These are phyloP conservation scores for Coleophora flavipennella DNA, from an alignment of 2,888 invertebrate genomes.

Conservation along the genomic window DNA sequence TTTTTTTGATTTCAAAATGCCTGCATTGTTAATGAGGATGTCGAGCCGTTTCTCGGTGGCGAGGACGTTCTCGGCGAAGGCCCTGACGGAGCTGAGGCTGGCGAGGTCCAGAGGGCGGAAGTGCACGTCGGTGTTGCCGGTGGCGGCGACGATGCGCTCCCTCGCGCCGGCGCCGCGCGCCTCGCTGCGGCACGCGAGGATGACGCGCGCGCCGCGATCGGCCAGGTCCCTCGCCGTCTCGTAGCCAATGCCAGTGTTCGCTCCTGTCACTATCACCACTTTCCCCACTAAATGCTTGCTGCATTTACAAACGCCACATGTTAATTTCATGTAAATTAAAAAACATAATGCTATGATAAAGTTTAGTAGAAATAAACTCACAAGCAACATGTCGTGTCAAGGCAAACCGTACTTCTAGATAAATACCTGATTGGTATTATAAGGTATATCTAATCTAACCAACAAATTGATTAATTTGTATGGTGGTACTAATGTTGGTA, in stretches of 20 bases:
- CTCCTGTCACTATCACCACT: constrained; percentile 88
- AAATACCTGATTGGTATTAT: too few species aligned
- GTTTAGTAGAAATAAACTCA: constrained; percentile 19
- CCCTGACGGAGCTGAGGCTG: constrained; percentile 68
- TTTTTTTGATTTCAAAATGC: constrained; percentile 46
- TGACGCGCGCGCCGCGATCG: constrained; percentile 80
- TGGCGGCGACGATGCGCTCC: constrained; percentile 29
- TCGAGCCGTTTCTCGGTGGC: constrained; percentile 66
- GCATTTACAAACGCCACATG: constrained; percentile 35
- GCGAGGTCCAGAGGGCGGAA: constrained; percentile 60
- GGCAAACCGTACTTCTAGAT: too few species aligned
- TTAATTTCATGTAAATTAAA: constrained; percentile 21
- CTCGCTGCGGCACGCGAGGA: constrained; percentile 85
- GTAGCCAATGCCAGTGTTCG: constrained; percentile 85
- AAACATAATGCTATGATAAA: constrained; percentile 15
- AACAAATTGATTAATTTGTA: too few species aligned
- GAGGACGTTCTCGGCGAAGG: constrained; percentile 73
- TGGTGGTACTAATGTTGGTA: too few species aligned
- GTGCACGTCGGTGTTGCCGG: constrained; percentile 40
- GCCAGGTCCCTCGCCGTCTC: constrained; percentile 82
- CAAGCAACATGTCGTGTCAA: constrained; percentile 20
- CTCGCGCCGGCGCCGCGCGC: constrained; percentile 74
- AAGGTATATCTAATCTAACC: too few species aligned
- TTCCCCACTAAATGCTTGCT: constrained; percentile 78
- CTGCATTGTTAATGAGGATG: constrained; percentile 76